Evolutionary conservation across 1,140 invertebrate species (phyloP).

Genomic region (Euura lappo): DNA sequence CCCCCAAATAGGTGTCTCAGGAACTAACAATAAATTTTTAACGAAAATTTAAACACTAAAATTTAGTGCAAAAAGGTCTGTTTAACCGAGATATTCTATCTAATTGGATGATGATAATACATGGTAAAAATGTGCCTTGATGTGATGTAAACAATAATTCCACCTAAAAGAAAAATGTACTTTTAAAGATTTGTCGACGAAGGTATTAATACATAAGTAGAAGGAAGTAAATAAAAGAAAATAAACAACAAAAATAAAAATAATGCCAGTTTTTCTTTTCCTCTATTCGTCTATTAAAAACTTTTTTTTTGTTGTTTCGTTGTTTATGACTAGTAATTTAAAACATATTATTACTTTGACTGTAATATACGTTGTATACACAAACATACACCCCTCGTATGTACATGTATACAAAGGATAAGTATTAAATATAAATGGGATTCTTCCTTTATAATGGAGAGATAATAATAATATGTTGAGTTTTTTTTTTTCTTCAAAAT

Average conservation of each 20-base stretch:
- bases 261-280: background rate
- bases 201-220: background rate
- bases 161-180: conserved; percentile 3
- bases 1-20: too few species aligned
- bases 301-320: background rate
- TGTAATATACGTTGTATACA: background rate
- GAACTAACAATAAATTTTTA: background rate
- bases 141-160: background rate
- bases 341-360: conserved; percentile 2
- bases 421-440: background rate
- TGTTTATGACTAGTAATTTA: background rate
- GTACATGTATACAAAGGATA: background rate
- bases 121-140: background rate
- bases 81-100: too few species aligned
- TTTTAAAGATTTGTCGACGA: background rate
- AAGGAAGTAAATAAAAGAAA: background rate
- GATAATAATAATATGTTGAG: conserved; percentile 16
- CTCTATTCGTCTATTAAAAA: background rate
- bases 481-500: conserved; percentile 43
- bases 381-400: background rate
- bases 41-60: too few species aligned
- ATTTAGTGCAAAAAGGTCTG: background rate
- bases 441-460: background rate
- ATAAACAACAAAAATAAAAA: background rate
- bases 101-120: background rate